These are phyloP conservation scores for Colossoma macropomum DNA, from an alignment of 2,113 vertebrate genomes.

Conservation along the genomic window DNA sequence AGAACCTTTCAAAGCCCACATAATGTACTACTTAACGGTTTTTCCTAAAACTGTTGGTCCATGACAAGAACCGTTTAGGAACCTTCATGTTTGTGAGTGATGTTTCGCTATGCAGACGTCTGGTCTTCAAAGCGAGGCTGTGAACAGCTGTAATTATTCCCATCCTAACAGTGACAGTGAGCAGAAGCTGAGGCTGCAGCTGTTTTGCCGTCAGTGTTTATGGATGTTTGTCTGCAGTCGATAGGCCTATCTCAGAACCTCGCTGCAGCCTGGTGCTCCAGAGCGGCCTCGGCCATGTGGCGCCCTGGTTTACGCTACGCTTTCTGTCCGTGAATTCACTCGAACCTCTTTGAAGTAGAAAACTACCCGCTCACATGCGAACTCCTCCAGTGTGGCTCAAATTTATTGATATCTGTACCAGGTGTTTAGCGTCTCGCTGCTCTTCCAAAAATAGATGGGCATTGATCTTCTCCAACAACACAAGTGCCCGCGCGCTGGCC, in stretches of 20 bases:
- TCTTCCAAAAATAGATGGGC: constrained; percentile 59
- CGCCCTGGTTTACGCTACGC: constrained; percentile 64
- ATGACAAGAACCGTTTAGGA: not conserved
- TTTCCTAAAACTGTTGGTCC: not conserved
- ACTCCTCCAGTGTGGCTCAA: constrained; percentile 66
- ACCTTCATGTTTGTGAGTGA: not conserved
- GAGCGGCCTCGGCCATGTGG: constrained; percentile 68
- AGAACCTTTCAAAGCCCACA: no score
- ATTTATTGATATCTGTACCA: constrained; percentile 74
- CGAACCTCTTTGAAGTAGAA: constrained; percentile 66
- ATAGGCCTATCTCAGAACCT: constrained; percentile 57
- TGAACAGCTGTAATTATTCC: constrained; percentile 46
- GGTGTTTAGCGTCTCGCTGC: constrained; percentile 67
- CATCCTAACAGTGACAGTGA: constrained; percentile 52
- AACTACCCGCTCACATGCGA: constrained; percentile 68
- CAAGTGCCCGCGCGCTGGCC: not conserved
- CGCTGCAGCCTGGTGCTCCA: constrained; percentile 70
- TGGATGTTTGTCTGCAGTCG: constrained; percentile 49
- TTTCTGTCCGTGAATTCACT: constrained; percentile 24
- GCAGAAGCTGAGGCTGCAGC: constrained; percentile 67
- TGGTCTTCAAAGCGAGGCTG: not conserved
- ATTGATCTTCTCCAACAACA: constrained; percentile 44
- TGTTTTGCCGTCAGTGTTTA: constrained; percentile 70
- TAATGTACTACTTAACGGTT: no score
- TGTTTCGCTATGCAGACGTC: not conserved